Base-by-base conservation (phyloP, 2,797 vertebrate species). In the Danio aesculapii region DNA sequence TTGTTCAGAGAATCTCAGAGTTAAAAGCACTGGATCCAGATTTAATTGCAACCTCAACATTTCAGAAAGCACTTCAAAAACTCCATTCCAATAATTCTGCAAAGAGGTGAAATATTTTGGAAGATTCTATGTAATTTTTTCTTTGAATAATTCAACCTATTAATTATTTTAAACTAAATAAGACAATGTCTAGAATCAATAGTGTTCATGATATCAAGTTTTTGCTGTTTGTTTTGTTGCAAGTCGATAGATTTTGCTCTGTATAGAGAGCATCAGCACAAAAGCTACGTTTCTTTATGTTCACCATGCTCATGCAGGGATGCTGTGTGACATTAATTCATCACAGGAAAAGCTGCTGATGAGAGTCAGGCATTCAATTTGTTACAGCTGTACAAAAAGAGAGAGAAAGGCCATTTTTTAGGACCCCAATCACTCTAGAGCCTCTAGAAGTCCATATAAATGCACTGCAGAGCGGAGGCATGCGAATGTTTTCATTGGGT, bases 301-400 rank as follows among this genome's bases (percentile, higher is more conserved):
- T 52, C 49, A 30, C 47, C 69, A 4, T 41, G 82, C 72, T 64
- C 52, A 67, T 6, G 10, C 41, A 21, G 55, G 59, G 79, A 82
- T 84, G 84, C 81, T 81, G 70, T 72, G 63, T 50, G 73, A 46
- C 75, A 62, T 69, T 86, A 86, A 89, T 90, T 86, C 67, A 75
- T 75, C 64, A 16, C 88, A 90, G 83, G 78, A 87, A 64, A 82
- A 79, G 76, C 77, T 39, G 69, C 76, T 87, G 84, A 89, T 88
- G 77, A 88, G 84, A 90, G 84, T 89, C 89, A 89, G 84, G 83
- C 85, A 86, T 81, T 83, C 86, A 87, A 91, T 92, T 87, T 87
- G 87, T 85, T 90, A 85, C 91, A 91, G 90, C 88, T 91, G 89
- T 87, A 85, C 75, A 84, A 61, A 74, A 30, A 86, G 67, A 83